Evolutionary conservation across 2,888 invertebrate species (phyloP).

Genomic region (Spilosoma lubricipeda): DNA sequence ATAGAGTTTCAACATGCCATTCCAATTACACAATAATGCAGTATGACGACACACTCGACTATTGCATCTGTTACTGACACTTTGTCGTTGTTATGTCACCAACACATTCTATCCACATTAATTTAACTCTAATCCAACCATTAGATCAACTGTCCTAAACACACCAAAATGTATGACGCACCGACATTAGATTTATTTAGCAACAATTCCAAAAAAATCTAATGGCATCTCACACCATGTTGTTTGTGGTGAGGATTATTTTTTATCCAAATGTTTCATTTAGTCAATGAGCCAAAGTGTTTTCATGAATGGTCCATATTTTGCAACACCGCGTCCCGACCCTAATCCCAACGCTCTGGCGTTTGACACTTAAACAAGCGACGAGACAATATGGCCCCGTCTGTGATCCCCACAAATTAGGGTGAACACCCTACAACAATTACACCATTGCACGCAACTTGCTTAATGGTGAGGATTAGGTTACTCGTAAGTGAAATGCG

Average conservation of each 20-base stretch:
- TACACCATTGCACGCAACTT: slow-evolving; percentile 70
- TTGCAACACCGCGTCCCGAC: slow-evolving; percentile 36
- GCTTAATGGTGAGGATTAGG: slow-evolving; percentile 80
- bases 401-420: slow-evolving; percentile 73
- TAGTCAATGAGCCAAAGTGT: slow-evolving; percentile 41
- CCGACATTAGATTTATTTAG: neutral
- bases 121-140: slow-evolving; percentile 27
- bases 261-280: slow-evolving; percentile 28
- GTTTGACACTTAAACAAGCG: slow-evolving; percentile 72
- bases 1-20: slow-evolving; percentile 1
- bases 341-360: slow-evolving; percentile 57
- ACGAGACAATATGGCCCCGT: slow-evolving; percentile 68
- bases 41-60: slow-evolving; percentile 8
- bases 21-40: slow-evolving; percentile 1
- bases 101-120: slow-evolving; percentile 19
- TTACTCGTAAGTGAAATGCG: slow-evolving; percentile 77
- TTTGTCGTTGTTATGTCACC: slow-evolving; percentile 33
- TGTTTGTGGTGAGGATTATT: slow-evolving; percentile 16
- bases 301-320: slow-evolving; percentile 40
- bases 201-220: slow-evolving; percentile 1
- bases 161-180: slow-evolving; percentile 22
- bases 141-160: slow-evolving; percentile 28
- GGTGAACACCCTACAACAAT: slow-evolving; percentile 81
- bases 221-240: slow-evolving; percentile 2
- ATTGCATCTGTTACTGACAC: slow-evolving; percentile 20